A percentile compares a stretch with the other conserved stretches of the same genome.
phyloP scores from a whole-genome alignment of 1,140 invertebrate species.

The Spodoptera litura region DNA sequence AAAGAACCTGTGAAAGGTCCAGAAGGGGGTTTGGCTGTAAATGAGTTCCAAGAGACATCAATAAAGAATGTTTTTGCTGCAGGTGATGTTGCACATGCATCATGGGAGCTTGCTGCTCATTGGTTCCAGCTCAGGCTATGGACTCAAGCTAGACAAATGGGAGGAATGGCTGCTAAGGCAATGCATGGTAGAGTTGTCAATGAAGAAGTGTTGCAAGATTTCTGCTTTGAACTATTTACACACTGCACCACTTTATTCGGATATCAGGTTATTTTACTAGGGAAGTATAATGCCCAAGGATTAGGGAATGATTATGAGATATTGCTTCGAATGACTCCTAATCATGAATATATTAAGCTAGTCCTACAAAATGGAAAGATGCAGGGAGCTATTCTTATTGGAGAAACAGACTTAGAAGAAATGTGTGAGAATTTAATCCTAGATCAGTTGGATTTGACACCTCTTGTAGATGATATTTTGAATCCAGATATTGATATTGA shows the following conservation, averaged over 20 bases:
- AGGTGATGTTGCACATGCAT: constrained; percentile 95
- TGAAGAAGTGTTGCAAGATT: constrained; percentile 93
- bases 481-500: constrained; percentile 99
- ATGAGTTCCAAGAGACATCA: constrained; percentile 95
- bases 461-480: constrained; percentile 96
- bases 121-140: constrained; percentile 99
- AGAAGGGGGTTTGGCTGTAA: constrained; percentile 93
- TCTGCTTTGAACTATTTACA: constrained; percentile 98
- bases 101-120: constrained; percentile 92
- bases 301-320: constrained; percentile 95
- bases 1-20: constrained; percentile 87
- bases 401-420: constrained; percentile 98
- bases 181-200: constrained; percentile 90
- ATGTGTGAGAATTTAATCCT: constrained; percentile 99
- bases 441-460: constrained; percentile 96
- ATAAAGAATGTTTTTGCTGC: constrained; percentile 95
- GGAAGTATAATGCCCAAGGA: constrained; percentile 97
- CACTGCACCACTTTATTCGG: constrained; percentile 98
- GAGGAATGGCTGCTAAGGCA: constrained; percentile 95
- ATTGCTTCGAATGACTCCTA: constrained; percentile 93
- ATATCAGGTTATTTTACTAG: constrained; percentile 97
- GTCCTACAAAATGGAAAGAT: constrained; percentile 94
- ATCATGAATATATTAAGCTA: constrained; percentile 96
- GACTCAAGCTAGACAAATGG: constrained; percentile 99
- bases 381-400: constrained; percentile 97